Evolutionary conservation across 1,140 invertebrate species (phyloP), one percentile per base, ranked within the genome.

Genomic region (Helicorthomorpha holstii): DNA sequence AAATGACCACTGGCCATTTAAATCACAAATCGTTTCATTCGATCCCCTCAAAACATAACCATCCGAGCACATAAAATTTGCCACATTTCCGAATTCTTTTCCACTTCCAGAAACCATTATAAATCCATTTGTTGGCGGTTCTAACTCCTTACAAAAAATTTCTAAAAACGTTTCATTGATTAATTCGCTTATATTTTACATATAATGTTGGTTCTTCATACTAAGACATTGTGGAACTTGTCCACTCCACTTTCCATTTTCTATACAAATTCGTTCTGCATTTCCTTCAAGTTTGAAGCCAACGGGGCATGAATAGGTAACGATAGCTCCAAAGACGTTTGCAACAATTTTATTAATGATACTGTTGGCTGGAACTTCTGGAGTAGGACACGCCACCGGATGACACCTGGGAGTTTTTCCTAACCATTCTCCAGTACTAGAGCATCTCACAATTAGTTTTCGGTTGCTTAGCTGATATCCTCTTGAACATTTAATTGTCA

Each of bases 301-400:
- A 19, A 29, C 19, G 2, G 19, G 10, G 29, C 48, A 49, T 22
- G 26, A 3, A 49, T 64, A 69, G 16, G 55, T 56, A 1, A 68
- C 54, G 1, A 49, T 51, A 26, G 75, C 73, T 10, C 68, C 67
- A 54, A n/a, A n/a, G n/a, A n/a, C n/a, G 16, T 34, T 34, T 7
- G 29, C 29, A 7, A 34, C 29, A 7, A 34, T 16, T 16, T 34
- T 16, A 34, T 34, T 16, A 34, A 34, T 34, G 7, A 16, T 12
- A 22, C 62, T 61, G 51, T 54, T 54, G 14, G 27, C 26, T 4
- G 44, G 44, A 7, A 25, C 58, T 55, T 63, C 56, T 26, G 61
- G 61, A 44, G 50, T 44, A 25, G 59, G 58, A 50, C 62, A 63
- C 27, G 57, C 57, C 10, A 64, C 57, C 22, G 62, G 59, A 46